Percentiles rank a stretch among this genome's conserved stretches.
These are phyloP conservation scores for Australoheros scitulus DNA, from an alignment of 2,113 vertebrate genomes.

Conservation along the genomic window DNA sequence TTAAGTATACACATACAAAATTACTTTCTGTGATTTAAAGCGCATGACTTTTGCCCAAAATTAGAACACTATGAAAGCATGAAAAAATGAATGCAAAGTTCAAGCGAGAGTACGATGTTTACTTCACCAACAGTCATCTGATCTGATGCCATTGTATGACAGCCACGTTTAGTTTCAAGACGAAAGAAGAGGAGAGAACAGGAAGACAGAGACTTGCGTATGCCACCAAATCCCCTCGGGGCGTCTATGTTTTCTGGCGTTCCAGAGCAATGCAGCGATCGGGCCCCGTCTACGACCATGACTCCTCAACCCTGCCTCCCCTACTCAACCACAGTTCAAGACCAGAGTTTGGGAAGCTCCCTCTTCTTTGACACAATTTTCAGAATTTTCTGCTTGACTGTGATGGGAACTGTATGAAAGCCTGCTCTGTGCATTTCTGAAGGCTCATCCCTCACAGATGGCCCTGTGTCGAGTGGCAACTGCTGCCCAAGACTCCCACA, in stretches of 20 bases:
- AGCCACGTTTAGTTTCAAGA: conserved; percentile 55
- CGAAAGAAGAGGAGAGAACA: conserved; percentile 19
- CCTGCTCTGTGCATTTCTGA: conserved; percentile 57
- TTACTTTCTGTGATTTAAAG: background rate
- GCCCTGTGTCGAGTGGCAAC: conserved; percentile 55
- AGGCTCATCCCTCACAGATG: conserved; percentile 68
- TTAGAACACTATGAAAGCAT: conserved; percentile 7
- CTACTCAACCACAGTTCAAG: conserved; percentile 44
- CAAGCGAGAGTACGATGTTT: conserved; percentile 48
- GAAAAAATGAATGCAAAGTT: conserved; percentile 17
- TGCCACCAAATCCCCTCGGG: conserved; percentile 60
- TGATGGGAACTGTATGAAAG: conserved; percentile 68
- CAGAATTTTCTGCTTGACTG: conserved; percentile 71
- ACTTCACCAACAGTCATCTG: conserved; percentile 61
- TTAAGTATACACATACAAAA: background rate
- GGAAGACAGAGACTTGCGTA: conserved; percentile 55
- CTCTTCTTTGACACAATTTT: conserved; percentile 72
- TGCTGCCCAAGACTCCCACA: conserved; percentile 53
- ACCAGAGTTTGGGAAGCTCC: conserved; percentile 63
- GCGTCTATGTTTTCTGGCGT: conserved; percentile 50
- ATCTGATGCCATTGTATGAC: conserved; percentile 62
- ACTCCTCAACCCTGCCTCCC: conserved; percentile 40
- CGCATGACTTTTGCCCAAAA: conserved; percentile 9
- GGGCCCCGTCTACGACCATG: conserved; percentile 48
- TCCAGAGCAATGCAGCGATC: conserved; percentile 59